phyloP scores from a whole-genome alignment of 2,113 vertebrate genomes.

The Gymnogyps californianus region DNA sequence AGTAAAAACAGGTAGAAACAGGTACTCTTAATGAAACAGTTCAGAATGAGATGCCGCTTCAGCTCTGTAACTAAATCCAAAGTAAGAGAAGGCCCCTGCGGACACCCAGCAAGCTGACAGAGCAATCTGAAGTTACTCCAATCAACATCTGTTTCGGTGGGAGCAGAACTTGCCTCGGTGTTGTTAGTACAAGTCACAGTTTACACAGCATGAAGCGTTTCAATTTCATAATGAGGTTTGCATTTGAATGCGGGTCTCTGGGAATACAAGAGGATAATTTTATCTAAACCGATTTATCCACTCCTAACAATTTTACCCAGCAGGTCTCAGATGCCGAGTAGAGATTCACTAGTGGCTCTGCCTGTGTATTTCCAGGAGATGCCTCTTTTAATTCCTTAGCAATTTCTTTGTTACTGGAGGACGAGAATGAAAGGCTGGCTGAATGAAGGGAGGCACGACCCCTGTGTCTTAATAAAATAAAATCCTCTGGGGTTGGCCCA shows the following conservation, averaged over 20 bases:
- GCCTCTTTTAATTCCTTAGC: conserved; percentile 13
- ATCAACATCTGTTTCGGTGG: background rate
- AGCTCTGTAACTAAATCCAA: background rate
- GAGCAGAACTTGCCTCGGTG: background rate
- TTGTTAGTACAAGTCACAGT: conserved; percentile 23
- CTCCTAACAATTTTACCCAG: background rate
- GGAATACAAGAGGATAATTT: background rate
- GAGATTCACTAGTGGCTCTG: background rate
- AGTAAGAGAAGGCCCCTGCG: background rate
- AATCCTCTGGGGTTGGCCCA: background rate
- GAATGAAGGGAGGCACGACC: conserved; percentile 6
- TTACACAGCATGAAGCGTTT: background rate
- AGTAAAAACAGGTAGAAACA: background rate
- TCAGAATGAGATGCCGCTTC: background rate
- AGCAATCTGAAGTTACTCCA: background rate
- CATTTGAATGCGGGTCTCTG: background rate
- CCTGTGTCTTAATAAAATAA: conserved; percentile 33
- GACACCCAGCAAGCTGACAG: background rate
- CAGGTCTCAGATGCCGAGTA: background rate
- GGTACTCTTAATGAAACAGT: background rate
- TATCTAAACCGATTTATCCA: background rate
- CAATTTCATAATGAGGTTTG: background rate
- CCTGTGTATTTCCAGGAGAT: background rate
- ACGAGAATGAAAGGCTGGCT: background rate
- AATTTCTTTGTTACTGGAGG: conserved; percentile 23